Percentiles rank a stretch among this genome's conserved stretches.
These are phyloP conservation scores for Grapholita molesta DNA, from an alignment of 1,140 invertebrate species.

Conservation along the genomic window DNA sequence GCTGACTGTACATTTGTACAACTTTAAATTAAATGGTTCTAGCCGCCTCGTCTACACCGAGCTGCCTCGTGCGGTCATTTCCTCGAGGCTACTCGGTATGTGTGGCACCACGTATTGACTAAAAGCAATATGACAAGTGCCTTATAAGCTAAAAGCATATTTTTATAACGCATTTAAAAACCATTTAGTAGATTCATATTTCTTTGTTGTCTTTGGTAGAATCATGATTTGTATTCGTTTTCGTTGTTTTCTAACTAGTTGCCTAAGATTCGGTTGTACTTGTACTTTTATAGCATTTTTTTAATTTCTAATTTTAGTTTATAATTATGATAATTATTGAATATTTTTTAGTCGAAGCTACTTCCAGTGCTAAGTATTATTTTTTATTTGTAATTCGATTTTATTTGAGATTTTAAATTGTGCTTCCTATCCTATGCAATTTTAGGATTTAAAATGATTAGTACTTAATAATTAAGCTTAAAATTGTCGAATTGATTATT, in stretches of 20 bases:
- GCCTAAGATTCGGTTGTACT: not conserved
- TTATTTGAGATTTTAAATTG: not conserved
- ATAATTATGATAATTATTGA: conserved; percentile 3
- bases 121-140: too few relatives aligned
- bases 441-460: not conserved
- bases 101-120: too few relatives aligned
- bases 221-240: not conserved
- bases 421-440: not conserved
- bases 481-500: too few relatives aligned
- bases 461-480: not conserved
- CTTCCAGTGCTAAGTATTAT: not conserved
- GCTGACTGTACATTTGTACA: too few relatives aligned
- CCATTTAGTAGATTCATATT: not conserved
- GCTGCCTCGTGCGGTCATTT: too few relatives aligned
- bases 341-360: not conserved
- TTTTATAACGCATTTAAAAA: too few relatives aligned
- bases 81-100: too few relatives aligned
- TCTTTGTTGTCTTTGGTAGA: not conserved
- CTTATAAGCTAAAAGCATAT: not conserved
- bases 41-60: too few relatives aligned
- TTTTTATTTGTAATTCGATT: not conserved
- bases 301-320: conserved; percentile 16
- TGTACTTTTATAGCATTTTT: not conserved
- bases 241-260: not conserved
- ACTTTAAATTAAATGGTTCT: too few relatives aligned